Evolutionary conservation across 2,797 vertebrate species (phyloP), one percentile per base, ranked within the genome.

Genomic region (Mormyrus hasselquistii): DNA sequence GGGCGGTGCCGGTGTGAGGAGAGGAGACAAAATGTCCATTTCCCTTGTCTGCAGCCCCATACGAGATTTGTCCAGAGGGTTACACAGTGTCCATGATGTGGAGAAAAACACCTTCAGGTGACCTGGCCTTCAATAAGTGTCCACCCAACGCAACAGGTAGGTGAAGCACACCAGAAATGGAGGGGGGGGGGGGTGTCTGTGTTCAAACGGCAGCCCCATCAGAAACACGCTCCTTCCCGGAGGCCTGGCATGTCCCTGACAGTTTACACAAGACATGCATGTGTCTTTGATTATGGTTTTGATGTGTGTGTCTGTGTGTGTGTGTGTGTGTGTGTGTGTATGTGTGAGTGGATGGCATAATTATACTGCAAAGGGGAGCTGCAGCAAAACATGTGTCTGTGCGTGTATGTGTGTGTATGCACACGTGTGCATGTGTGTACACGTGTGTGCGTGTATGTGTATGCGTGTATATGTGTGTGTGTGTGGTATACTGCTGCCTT

Each of bases 21-120:
- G 59, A 62, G 22, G 59, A 62, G 22, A 62, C 59, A 62, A 29
- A 25, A 29, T 65, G 25, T 29, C 9, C 25, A 65, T 44, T 22
- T n/a, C 88, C 38, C 59, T 89, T 34, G 53, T 88, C 95, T 93
- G 49, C 94, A 99, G 98, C 98, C 9, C 99, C 98, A 8, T 99
- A 99, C 94, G 99, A 99, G 96, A 99, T 99, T 94, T 99, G 99
- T 94, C 97, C 97, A 0, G 99, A 99, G 95, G 98, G 99, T 93
- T 98, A 98, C 92, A 96, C 98, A 88, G 97, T 98, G 94, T 97
- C 98, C 7, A 98, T 99, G 98, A 97, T 99, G 94, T 99, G 99
- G 99, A 98, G 97, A 95, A 96, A 98, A 93, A 99, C 98, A 14
- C 97, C 99, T 90, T 98, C 99, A 52, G 99, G 99, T 25, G 98